These are phyloP conservation scores for Arothron firmamentum DNA, from an alignment of 2,113 vertebrate species.

Conservation along the genomic window DNA sequence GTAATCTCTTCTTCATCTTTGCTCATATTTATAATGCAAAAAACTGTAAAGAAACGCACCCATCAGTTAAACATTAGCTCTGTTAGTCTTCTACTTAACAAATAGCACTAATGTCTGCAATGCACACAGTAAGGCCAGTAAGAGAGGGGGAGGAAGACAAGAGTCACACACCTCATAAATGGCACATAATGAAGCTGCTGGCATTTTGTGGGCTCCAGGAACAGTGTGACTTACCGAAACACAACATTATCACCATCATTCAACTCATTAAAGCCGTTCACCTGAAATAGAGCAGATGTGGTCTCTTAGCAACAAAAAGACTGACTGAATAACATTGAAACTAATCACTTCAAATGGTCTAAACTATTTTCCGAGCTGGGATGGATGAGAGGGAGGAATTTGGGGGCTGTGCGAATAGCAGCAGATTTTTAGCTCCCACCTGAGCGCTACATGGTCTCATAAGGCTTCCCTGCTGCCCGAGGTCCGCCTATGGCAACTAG, in stretches of 20 bases:
- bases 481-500: constrained; percentile 59
- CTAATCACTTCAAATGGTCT: not conserved
- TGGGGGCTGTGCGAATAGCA: constrained; percentile 16
- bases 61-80: too few relatives aligned
- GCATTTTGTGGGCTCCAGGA: constrained; percentile 1
- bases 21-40: too few relatives aligned
- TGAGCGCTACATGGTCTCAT: constrained; percentile 46
- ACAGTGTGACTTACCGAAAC: constrained; percentile 8
- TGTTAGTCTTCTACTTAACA: too few relatives aligned
- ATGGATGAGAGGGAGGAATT: constrained; percentile 8
- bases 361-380: not conserved
- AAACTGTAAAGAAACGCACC: too few relatives aligned
- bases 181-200: constrained; percentile 36
- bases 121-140: too few relatives aligned
- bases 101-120: too few relatives aligned
- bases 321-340: too few relatives aligned
- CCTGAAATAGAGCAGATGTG: constrained; percentile 21
- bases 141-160: not conserved
- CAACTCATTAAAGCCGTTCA: constrained; percentile 20
- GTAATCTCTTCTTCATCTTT: too few relatives aligned
- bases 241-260: constrained; percentile 6
- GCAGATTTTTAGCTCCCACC: constrained; percentile 46
- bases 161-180: constrained; percentile 42
- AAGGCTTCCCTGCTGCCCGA: constrained; percentile 43
- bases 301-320: not conserved